These are phyloP conservation scores for Daktulosphaira vitifoliae DNA, from an alignment of 1,140 invertebrate genomes.

Conservation along the genomic window DNA sequence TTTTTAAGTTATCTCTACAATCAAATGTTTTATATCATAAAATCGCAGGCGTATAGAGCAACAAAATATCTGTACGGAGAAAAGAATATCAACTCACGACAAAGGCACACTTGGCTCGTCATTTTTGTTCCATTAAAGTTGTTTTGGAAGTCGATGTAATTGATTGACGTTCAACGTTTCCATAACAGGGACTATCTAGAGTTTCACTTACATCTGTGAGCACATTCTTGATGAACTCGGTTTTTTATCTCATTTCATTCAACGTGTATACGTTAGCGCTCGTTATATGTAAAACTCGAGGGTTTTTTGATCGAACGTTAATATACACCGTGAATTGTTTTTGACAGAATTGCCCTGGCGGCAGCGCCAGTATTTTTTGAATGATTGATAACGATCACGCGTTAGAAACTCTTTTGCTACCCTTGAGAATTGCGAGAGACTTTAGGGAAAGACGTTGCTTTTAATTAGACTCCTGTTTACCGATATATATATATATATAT, in stretches of 20 bases:
- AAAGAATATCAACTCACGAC: no score
- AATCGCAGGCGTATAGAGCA: no score
- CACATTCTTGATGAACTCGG: background rate
- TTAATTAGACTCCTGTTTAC: slow-evolving; percentile 10
- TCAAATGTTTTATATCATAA: no score
- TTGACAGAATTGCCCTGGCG: background rate
- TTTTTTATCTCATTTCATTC: background rate
- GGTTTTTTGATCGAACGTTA: slow-evolving; percentile 32
- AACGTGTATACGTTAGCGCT: background rate
- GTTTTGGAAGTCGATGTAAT: no score
- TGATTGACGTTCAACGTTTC: no score
- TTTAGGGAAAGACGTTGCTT: slow-evolving; percentile 10
- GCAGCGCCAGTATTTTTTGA: slow-evolving; percentile 15
- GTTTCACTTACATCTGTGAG: slow-evolving; percentile 13
- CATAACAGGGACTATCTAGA: no score
- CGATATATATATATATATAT: no score
- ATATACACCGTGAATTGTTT: slow-evolving; percentile 23
- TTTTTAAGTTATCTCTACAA: no score
- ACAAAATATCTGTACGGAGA: no score
- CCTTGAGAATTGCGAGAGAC: background rate
- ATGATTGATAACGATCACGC: slow-evolving; percentile 30
- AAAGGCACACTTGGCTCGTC: no score
- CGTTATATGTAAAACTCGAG: slow-evolving; percentile 8
- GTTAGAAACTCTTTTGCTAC: slow-evolving; percentile 3
- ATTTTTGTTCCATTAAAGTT: no score